Percentiles rank a stretch among this genome's conserved stretches.
Conservation (phyloP, 2,888 invertebrate species). For the Zelleria hepariella region DNA sequence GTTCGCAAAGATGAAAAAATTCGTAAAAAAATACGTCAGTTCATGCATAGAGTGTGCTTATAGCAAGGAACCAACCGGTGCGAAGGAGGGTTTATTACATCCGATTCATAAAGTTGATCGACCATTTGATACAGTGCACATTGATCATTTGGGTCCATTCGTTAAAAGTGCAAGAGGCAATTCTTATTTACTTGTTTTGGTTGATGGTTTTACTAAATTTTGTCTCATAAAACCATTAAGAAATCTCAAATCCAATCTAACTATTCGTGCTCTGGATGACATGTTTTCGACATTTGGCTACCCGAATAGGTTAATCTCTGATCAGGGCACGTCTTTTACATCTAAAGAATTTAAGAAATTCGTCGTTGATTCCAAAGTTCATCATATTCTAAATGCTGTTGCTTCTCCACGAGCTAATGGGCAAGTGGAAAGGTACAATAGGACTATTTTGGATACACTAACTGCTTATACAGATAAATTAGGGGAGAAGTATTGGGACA, state of each 20-base stretch:
- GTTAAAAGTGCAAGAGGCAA: constrained; percentile 13
- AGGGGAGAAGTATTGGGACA: constrained; percentile 10
- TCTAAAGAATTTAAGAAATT: constrained; percentile 10
- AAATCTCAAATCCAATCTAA: constrained; percentile 11
- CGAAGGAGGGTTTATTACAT: not conserved
- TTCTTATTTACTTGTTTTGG: constrained; percentile 14
- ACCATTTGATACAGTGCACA: constrained; percentile 18
- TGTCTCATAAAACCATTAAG: constrained; percentile 11
- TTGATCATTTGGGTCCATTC: constrained; percentile 20
- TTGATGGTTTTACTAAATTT: constrained; percentile 18
- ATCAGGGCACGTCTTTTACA: constrained; percentile 12
- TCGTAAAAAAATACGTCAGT: too few relatives aligned
- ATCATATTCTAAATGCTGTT: constrained; percentile 14
- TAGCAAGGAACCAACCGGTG: not conserved
- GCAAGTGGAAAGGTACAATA: constrained; percentile 12
- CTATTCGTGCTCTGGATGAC: constrained; percentile 9
- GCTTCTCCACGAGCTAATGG: constrained; percentile 14
- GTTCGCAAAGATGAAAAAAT: not conserved
- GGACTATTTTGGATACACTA: constrained; percentile 5
- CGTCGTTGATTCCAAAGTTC: constrained; percentile 8
- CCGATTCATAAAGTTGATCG: constrained; percentile 15
- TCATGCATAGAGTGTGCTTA: not conserved
- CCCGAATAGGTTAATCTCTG: constrained; percentile 10
- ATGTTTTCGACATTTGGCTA: constrained; percentile 9
- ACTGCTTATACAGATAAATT: not conserved